Evolutionary conservation across 2,888 invertebrate species (phyloP).

Genomic region (Habrosyne pyritoides): DNA sequence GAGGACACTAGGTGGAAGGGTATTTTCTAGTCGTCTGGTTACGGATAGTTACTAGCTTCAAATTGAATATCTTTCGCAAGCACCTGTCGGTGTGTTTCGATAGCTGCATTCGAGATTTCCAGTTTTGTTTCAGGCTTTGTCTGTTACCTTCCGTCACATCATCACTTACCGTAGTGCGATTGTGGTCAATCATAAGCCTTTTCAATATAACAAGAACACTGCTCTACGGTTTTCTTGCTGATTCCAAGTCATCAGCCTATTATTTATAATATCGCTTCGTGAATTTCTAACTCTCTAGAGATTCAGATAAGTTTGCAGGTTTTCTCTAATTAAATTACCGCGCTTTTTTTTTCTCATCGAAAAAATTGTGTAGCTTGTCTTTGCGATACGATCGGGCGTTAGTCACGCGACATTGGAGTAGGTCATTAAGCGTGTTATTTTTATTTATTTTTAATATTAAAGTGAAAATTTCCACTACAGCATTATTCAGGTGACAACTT

Average conservation of each 20-base stretch:
- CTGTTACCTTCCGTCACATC: too few species aligned
- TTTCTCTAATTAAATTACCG: not conserved
- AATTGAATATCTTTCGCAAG: too few species aligned
- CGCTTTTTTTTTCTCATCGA: not conserved
- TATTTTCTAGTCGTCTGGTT: too few species aligned
- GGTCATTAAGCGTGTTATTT: slow-evolving; percentile 7
- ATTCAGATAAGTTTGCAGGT: not conserved
- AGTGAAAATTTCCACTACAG: slow-evolving; percentile 6
- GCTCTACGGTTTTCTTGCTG: not conserved
- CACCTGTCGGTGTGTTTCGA: too few species aligned
- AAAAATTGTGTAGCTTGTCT: not conserved
- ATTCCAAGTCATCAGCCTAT: not conserved
- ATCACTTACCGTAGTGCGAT: too few species aligned
- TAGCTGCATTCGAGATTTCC: too few species aligned
- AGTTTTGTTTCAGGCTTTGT: too few species aligned
- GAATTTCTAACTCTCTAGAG: not conserved
- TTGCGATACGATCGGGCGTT: not conserved
- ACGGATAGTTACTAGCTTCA: too few species aligned
- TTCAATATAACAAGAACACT: too few species aligned
- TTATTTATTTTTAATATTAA: slow-evolving; percentile 9
- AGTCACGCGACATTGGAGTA: slow-evolving; percentile 11
- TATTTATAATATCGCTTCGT: not conserved
- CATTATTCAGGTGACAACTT: slow-evolving; percentile 11
- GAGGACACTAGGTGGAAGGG: too few species aligned
- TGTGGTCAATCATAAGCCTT: too few species aligned